Evolutionary conservation across 2,113 vertebrate species (phyloP).

Genomic region (Hyla sarda): DNA sequence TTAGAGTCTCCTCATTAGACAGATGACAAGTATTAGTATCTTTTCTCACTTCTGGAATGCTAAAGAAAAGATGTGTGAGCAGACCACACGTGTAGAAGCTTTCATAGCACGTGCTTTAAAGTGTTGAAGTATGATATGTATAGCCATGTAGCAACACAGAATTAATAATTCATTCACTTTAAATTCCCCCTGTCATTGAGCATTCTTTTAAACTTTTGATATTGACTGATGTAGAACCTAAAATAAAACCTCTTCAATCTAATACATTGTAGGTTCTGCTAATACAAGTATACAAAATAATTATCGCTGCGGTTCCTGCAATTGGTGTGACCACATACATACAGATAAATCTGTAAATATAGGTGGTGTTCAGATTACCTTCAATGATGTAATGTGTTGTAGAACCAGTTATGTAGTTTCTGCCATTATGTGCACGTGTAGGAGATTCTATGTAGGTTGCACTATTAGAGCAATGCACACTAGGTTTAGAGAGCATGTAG

Average conservation of each 20-base stretch:
- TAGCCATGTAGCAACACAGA: background rate
- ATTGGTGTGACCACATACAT: too few relatives aligned
- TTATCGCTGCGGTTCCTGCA: too few relatives aligned
- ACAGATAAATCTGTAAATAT: too few relatives aligned
- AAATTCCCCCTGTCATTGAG: background rate
- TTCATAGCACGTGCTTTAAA: background rate
- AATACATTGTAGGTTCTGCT: background rate
- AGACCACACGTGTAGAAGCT: conserved; percentile 8
- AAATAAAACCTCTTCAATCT: background rate
- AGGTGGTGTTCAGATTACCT: too few relatives aligned
- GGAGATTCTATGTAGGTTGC: too few relatives aligned
- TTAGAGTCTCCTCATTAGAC: conserved; percentile 19
- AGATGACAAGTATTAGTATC: conserved; percentile 18
- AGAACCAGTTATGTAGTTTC: too few relatives aligned
- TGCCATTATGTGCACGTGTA: too few relatives aligned
- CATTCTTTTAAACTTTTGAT: background rate
- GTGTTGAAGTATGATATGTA: background rate
- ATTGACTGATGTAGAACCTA: background rate
- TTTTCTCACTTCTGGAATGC: conserved; percentile 24
- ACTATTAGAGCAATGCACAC: too few relatives aligned
- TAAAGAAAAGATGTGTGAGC: conserved; percentile 14
- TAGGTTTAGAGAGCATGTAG: too few relatives aligned
- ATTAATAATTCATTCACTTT: background rate
- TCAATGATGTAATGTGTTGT: too few relatives aligned
- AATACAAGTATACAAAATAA: too few relatives aligned